Evolutionary conservation across 2,113 vertebrate genomes (phyloP).

Genomic region (sheep (Ovis aries)): DNA sequence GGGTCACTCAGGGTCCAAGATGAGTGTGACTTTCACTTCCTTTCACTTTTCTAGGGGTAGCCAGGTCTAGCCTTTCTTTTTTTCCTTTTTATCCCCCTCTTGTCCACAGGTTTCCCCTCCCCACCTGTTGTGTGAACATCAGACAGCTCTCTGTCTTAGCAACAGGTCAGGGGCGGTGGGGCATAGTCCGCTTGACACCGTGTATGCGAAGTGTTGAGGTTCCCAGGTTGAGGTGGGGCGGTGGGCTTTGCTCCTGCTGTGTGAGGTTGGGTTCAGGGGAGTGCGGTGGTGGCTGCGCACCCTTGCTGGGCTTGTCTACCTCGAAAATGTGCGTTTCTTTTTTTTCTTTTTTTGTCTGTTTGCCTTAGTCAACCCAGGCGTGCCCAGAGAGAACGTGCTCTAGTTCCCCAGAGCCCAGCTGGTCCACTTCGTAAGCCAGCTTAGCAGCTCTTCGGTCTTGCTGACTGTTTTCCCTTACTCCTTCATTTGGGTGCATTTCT

Average conservation of each 20-base stretch:
- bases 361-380: neutral
- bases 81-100: neutral
- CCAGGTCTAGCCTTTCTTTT: constrained; percentile 56
- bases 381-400: neutral
- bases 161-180: neutral
- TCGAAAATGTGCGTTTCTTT: neutral
- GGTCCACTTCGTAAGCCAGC: neutral
- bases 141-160: neutral
- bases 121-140: neutral
- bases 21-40: neutral
- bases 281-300: neutral
- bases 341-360: fast-evolving
- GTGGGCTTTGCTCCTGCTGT: neutral
- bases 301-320: constrained; percentile 31
- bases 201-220: constrained; percentile 36
- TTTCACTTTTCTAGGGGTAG: constrained; percentile 65
- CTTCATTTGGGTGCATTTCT: constrained; percentile 34
- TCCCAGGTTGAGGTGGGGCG: neutral
- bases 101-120: neutral
- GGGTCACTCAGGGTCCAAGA: fast-evolving
- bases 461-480: neutral
- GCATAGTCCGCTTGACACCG: neutral
- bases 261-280: neutral
- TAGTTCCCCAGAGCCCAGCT: neutral
- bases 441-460: neutral